Evolutionary conservation across 2,888 invertebrate species (phyloP).

Genomic region (Lycocerus yunnanus): DNA sequence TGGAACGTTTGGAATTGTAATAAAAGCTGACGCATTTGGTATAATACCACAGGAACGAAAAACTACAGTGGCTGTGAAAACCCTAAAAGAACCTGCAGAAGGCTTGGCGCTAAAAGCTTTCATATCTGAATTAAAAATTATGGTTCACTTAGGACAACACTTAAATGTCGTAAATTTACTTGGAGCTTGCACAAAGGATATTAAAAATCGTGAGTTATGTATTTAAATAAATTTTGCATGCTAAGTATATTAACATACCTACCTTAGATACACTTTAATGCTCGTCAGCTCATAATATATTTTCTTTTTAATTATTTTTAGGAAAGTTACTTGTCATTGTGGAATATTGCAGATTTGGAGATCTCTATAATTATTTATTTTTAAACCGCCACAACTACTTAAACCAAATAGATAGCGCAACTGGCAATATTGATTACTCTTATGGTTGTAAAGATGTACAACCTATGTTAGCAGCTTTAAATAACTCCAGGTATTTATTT

Average conservation of each 20-base stretch:
- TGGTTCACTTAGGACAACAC: conserved; percentile 93
- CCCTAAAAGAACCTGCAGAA: conserved; percentile 89
- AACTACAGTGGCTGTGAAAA: conserved; percentile 91
- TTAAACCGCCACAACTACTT: conserved; percentile 82
- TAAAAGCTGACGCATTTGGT: conserved; percentile 82
- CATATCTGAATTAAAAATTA: conserved; percentile 91
- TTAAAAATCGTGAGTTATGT: conserved; percentile 74
- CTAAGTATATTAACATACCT: no score
- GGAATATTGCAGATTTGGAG: background rate
- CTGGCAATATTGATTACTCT: conserved; percentile 70
- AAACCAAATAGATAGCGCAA: conserved; percentile 74
- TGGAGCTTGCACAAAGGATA: conserved; percentile 91
- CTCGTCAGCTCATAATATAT: no score
- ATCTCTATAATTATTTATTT: conserved; percentile 80
- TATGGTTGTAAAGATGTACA: conserved; percentile 64
- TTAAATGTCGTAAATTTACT: conserved; percentile 93
- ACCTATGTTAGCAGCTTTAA: conserved; percentile 61
- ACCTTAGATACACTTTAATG: no score
- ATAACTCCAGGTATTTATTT: no score
- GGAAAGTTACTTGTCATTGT: background rate
- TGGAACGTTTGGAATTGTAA: conserved; percentile 94
- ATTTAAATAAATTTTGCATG: no score
- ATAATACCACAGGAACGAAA: conserved; percentile 74
- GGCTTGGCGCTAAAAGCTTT: conserved; percentile 83
- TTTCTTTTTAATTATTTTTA: no score